Conservation (phyloP, 2,888 invertebrate species). For the Apeira syringaria region DNA sequence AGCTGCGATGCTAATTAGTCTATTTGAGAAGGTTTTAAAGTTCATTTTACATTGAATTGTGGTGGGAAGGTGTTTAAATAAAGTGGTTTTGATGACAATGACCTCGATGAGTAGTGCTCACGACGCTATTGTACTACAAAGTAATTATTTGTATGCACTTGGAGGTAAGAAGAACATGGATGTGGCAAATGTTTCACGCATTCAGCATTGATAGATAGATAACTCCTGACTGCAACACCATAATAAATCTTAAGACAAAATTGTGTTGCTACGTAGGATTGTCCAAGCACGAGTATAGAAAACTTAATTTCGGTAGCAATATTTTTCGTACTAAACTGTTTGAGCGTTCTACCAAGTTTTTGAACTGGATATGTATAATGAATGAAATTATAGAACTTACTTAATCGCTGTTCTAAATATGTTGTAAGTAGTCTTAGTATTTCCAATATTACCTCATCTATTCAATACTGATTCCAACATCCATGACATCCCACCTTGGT, state of each 20-base stretch:
- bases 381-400: no score
- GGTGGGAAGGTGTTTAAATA: neutral
- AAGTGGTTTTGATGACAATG: constrained; percentile 30
- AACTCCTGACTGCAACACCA: no score
- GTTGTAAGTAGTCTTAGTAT: no score
- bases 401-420: no score
- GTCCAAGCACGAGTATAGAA: no score
- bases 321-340: no score
- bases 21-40: neutral
- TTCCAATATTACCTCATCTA: neutral
- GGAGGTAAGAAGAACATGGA: constrained; percentile 22
- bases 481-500: constrained; percentile 1
- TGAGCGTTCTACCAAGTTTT: no score
- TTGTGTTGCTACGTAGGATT: no score
- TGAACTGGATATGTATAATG: no score
- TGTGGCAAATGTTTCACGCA: constrained; percentile 15
- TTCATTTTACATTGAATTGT: constrained; percentile 2
- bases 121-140: constrained; percentile 13
- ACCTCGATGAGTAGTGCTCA: constrained; percentile 39
- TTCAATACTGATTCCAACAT: neutral
- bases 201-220: no score
- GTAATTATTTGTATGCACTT: constrained; percentile 11
- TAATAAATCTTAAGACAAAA: no score
- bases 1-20: neutral
- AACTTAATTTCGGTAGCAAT: no score